Base-by-base conservation (phyloP, 2,888 invertebrate species). In the Tipula vernalis region DNA sequence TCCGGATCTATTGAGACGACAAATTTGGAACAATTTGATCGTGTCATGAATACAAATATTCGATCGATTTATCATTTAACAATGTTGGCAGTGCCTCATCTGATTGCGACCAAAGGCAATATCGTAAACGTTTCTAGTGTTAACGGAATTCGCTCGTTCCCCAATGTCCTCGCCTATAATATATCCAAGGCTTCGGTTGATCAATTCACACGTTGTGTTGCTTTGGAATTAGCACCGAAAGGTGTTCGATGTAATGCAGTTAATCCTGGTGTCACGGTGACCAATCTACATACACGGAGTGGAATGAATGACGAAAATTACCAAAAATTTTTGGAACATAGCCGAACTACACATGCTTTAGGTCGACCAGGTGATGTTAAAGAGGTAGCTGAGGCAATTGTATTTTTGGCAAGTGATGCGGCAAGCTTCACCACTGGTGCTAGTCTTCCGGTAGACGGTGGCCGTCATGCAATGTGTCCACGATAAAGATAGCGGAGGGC, bases 91-190 rank as follows among this genome's bases (percentile, higher is more conserved):
- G 96, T 96, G 0, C 98, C 98, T 0, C 95, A 98, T 91, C 92
- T 99, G 28, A 92, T 97, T 2, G 94, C 95, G 91, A 94, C 95
- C 0, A 96, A 97, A 91, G 98, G 98, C n/a, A 96, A 95, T 88
- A 95, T 98, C 89, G 98, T 99, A 0, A 99, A 99, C 91, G 96
- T 99, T 0, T 99, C 98, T 0, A 98, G 98, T 90, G 97, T 99
- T 0, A 96, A 96, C 89, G 99, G 99, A 3, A 93, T 98, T 36
- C 93, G 98, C 89, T 95, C 98, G 85, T 98, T 99, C 90, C 95
- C 98, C 1, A 96, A 96, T 6, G 96, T 98, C 0, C 91, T 98
- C 84, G 96, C 98, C 0, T 99, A 99, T 91, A 96, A 95, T 89
- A 95, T 99, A 91, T 98, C 98, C 0, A 99, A 99, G 92, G 94